Conservation (phyloP, 2,888 invertebrate genomes). For the Chymomyza amoena region DNA sequence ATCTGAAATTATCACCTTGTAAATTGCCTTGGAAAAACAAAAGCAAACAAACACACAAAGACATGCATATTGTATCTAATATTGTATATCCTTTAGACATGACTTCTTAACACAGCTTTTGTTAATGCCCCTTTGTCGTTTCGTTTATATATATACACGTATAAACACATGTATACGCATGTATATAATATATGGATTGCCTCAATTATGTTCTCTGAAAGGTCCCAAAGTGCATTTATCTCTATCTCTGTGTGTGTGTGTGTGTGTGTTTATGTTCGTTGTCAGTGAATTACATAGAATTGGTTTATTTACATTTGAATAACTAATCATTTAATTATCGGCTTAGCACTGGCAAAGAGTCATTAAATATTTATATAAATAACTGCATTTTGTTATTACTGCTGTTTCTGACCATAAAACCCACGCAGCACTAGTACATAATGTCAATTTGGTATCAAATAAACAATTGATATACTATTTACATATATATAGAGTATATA, state of each 20-base stretch:
- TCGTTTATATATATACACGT: too few relatives aligned
- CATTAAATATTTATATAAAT: constrained; percentile 55
- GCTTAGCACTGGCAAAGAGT: constrained; percentile 45
- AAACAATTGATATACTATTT: constrained; percentile 32
- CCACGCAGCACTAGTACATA: background rate
- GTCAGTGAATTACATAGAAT: background rate
- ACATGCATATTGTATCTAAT: background rate
- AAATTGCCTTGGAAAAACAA: constrained; percentile 37
- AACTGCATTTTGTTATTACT: constrained; percentile 24
- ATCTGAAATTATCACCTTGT: constrained; percentile 48
- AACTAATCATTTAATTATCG: constrained; percentile 67
- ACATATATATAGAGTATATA: background rate
- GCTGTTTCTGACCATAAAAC: constrained; percentile 24
- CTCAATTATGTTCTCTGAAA: background rate
- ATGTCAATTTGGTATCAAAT: constrained; percentile 27
- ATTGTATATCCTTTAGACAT: background rate
- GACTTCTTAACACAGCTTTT: background rate
- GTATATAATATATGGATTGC: background rate
- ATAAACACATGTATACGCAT: background rate
- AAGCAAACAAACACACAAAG: constrained; percentile 29
- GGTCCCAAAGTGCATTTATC: background rate
- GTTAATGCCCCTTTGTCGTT: background rate
- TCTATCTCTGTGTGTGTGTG: background rate
- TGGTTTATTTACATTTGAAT: constrained; percentile 50
- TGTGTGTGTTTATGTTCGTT: background rate